A percentile compares a stretch with the other conserved stretches of the same genome.
Conservation (phyloP, 2,888 invertebrate species). For the Hemicrepidius hirtus region DNA sequence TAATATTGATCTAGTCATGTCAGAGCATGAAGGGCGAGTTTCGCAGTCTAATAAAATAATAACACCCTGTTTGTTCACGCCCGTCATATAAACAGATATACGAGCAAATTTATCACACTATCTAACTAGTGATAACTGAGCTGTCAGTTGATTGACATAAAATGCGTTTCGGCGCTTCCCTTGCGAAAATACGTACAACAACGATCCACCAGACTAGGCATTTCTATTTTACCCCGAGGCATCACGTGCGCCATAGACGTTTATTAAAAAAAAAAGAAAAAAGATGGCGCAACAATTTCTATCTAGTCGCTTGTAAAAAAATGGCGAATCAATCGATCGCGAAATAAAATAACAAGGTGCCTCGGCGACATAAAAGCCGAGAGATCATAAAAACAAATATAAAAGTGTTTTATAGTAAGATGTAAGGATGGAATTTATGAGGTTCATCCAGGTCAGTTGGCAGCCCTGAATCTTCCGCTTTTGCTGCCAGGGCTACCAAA, state of each 20-base stretch:
- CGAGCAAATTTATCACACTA: conserved; percentile 31
- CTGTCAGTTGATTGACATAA: conserved; percentile 31
- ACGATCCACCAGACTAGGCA: too few species aligned
- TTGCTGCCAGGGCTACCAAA: conserved; percentile 42
- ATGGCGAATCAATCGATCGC: conserved; percentile 33
- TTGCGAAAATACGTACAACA: background rate
- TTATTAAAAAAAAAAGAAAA: background rate
- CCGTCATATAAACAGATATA: conserved; percentile 33
- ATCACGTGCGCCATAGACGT: conserved; percentile 3
- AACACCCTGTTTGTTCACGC: conserved; percentile 31
- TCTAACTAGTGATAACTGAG: conserved; percentile 32
- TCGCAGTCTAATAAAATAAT: conserved; percentile 34
- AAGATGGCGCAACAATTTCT: background rate
- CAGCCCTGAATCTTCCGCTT: conserved; percentile 49
- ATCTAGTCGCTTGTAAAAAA: background rate
- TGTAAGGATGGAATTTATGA: conserved; percentile 51
- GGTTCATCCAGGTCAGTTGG: conserved; percentile 54
- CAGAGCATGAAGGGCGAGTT: conserved; percentile 15
- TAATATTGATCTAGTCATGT: conserved; percentile 24
- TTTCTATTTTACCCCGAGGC: too few species aligned
- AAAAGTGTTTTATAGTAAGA: conserved; percentile 54
- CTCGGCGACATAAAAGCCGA: conserved; percentile 32
- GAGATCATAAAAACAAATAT: conserved; percentile 51
- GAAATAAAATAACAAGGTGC: conserved; percentile 42
- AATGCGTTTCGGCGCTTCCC: conserved; percentile 1